Percentiles rank a stretch among this genome's conserved stretches.
phyloP scores from a whole-genome alignment of 2,113 vertebrate species.

The Toxotes chatareus region DNA sequence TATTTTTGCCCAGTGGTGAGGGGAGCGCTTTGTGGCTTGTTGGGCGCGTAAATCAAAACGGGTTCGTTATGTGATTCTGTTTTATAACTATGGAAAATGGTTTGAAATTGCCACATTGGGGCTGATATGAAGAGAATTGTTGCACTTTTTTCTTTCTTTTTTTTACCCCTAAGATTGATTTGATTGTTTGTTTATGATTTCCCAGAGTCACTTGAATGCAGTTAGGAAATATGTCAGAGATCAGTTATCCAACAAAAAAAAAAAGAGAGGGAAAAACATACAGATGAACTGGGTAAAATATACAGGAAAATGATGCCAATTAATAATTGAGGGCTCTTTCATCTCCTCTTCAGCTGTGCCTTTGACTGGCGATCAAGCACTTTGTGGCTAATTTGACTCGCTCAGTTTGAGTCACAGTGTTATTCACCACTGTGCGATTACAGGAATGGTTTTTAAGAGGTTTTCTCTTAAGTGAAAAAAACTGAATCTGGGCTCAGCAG shows the following conservation, averaged over 20 bases:
- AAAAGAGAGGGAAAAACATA: not conserved
- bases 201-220: not conserved
- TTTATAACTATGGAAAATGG: conserved; percentile 56
- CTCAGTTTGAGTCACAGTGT: conserved; percentile 40
- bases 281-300: conserved; percentile 10
- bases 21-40: conserved; percentile 44
- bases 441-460: conserved; percentile 18
- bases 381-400: conserved; percentile 37
- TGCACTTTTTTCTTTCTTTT: not conserved
- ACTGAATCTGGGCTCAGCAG: not conserved
- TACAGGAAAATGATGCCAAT: conserved; percentile 15
- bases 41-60: conserved; percentile 54
- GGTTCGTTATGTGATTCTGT: conserved; percentile 46
- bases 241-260: not conserved
- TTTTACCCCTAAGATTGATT: conserved; percentile 1
- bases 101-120: conserved; percentile 39
- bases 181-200: not conserved
- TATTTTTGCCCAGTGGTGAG: not conserved
- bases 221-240: not conserved
- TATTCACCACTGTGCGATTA: conserved; percentile 14
- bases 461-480: not conserved
- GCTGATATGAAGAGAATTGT: not conserved
- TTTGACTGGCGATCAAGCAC: conserved; percentile 7
- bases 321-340: conserved; percentile 19
- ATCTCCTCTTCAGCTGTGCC: conserved; percentile 1